These are phyloP conservation scores for Fulmarus glacialis DNA, from an alignment of 2,113 vertebrate genomes.

Conservation along the genomic window DNA sequence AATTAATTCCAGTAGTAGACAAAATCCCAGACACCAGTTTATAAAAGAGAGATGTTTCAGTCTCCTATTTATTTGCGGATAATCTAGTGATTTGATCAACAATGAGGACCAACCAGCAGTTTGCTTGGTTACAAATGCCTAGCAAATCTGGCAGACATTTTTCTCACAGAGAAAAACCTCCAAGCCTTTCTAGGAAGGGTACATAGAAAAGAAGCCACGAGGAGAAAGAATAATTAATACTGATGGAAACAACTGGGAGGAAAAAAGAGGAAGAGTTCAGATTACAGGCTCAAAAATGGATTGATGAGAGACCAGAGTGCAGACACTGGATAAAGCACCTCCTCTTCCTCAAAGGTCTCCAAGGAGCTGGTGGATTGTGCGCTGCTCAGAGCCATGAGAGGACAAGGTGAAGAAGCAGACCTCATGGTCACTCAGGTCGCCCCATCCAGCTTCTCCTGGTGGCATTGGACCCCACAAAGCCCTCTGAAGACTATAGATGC, in stretches of 20 bases:
- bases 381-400: rapidly evolving
- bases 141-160: background rate
- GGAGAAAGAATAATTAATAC: background rate
- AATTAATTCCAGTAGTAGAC: conserved; percentile 22
- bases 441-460: background rate
- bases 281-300: background rate
- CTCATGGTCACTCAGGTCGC: rapidly evolving
- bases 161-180: background rate
- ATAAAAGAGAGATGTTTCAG: background rate
- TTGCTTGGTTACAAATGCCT: background rate
- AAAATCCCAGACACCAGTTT: background rate
- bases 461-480: background rate
- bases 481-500: background rate
- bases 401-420: background rate
- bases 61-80: background rate
- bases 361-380: rapidly evolving
- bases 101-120: background rate
- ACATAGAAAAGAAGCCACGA: background rate
- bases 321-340: background rate
- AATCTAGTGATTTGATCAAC: background rate
- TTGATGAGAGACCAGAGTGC: background rate
- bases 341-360: background rate
- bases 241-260: background rate
- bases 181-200: background rate
- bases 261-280: background rate